phyloP scores from a whole-genome alignment of 1,140 invertebrate genomes.

The Apis laboriosa region DNA sequence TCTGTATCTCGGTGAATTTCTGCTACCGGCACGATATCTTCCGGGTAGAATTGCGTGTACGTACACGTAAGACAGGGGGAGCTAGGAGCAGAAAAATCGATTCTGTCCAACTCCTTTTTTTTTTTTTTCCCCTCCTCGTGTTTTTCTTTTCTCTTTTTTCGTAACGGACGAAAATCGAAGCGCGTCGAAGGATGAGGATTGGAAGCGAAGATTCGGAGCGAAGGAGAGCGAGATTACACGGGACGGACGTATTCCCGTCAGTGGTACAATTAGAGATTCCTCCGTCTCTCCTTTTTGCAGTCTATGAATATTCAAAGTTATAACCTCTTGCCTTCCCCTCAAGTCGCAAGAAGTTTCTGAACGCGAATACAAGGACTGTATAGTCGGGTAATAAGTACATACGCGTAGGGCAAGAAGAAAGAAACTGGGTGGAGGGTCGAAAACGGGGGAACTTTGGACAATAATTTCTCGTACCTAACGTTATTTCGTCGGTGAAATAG shows the following conservation, averaged over 20 bases:
- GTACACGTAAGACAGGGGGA: neutral
- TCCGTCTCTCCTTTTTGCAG: neutral
- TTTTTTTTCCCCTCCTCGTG: neutral
- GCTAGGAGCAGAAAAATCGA: neutral
- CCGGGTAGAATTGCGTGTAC: slow-evolving; percentile 2
- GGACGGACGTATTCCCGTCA: neutral
- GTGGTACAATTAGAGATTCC: neutral
- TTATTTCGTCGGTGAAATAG: neutral
- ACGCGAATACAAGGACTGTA: neutral
- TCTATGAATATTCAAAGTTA: slow-evolving; percentile 32
- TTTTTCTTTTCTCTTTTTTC: no score
- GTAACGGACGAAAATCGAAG: neutral
- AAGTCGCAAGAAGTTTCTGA: neutral
- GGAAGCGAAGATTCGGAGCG: neutral
- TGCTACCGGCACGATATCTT: slow-evolving; percentile 13
- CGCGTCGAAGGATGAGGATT: neutral
- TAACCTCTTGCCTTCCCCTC: slow-evolving; percentile 9
- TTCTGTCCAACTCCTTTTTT: neutral
- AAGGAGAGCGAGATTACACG: no score
- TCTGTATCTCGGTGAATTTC: slow-evolving; percentile 23
- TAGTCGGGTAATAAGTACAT: neutral
- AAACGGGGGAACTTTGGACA: slow-evolving; percentile 16
- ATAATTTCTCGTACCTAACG: slow-evolving; percentile 11
- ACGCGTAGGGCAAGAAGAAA: neutral
- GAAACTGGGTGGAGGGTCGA: neutral